Percentiles rank a stretch among this genome's conserved stretches.
These are phyloP conservation scores for Drosophila kanapiae DNA, from an alignment of 1,140 invertebrate genomes.

Conservation along the genomic window DNA sequence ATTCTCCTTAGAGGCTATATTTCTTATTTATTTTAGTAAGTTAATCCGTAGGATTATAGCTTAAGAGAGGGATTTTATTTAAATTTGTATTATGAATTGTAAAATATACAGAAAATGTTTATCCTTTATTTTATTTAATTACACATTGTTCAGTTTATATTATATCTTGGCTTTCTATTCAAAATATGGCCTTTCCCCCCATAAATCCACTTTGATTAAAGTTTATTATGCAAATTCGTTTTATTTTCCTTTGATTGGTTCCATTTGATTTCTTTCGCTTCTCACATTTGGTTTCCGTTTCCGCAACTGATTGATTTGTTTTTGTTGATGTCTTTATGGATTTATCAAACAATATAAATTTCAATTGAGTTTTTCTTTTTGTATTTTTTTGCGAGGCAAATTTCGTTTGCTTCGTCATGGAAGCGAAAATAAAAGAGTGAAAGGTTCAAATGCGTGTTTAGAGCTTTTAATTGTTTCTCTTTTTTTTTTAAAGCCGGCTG, in stretches of 20 bases:
- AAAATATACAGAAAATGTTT: background rate
- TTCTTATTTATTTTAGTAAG: no score
- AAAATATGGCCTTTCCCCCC: background rate
- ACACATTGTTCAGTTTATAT: background rate
- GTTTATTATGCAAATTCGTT: constrained; percentile 32
- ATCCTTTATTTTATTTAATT: background rate
- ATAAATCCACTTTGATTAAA: constrained; percentile 18
- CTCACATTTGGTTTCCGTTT: constrained; percentile 32
- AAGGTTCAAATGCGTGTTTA: constrained; percentile 36
- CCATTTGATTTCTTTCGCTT: constrained; percentile 26
- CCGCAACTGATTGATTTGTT: constrained; percentile 46
- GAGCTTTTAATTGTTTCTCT: constrained; percentile 46
- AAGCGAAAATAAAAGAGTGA: constrained; percentile 47
- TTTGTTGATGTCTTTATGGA: constrained; percentile 15
- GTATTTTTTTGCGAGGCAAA: constrained; percentile 28
- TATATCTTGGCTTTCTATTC: background rate
- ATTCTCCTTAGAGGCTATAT: no score
- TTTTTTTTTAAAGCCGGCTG: constrained; percentile 46
- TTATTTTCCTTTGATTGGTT: constrained; percentile 40
- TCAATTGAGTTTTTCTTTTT: constrained; percentile 21
- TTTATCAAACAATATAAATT: constrained; percentile 22
- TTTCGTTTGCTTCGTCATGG: constrained; percentile 27
- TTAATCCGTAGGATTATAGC: no score
- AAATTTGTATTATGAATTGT: background rate
- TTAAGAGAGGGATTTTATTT: no score